Base-by-base conservation (phyloP, 30 jellyfish, hydroid and myxozoan genomes). In the Clytia hemisphaerica region DNA sequence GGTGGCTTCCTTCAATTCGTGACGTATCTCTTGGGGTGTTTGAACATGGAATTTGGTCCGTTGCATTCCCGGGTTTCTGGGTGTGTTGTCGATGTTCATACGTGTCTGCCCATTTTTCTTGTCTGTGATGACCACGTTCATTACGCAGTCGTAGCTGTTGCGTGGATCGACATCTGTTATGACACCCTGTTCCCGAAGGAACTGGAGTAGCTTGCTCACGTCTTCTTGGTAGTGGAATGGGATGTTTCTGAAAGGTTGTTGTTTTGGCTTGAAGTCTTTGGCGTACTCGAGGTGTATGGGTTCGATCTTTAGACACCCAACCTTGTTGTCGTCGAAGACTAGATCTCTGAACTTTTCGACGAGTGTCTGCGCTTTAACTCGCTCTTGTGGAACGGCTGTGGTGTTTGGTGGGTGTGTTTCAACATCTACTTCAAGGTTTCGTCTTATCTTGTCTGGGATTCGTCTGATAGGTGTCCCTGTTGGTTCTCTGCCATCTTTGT, bases 121-220 rank as follows among this genome's bases (percentile, higher is more conserved):
- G 73, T 59, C 73, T 14, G 73, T 59, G 64, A 59, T 59, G 63
- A 59, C 73, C 61, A 59, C 64, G 24, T 59, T 59, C 73, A 59
- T 59, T 14, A 29, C 63, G 24, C 61, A 59, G 64, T 59, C 73
- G 24, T 59, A 59, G 12, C 64, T 59, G 14, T 59, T 10, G 73
- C 73, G 65, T 7, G 65, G 65, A 28, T 50, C 65, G 27, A 50
- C 65, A 21, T 21, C 65, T 7, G 65, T 7, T 14, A 50, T 50
- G 27, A 50, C 65, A 9, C 65, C 27, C 22, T 50, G 27, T 14
- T 15, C 27, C 22, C 65, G 15, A 10, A 50, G 27, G 27, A 50
- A 50, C 10, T 7, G 6, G 65, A 50, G 27, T 15, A 50, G 65
- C 27, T 50, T 50, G 65, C 65, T 59, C 66, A 59, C 73, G 14